Evolutionary conservation across 1,140 invertebrate species (phyloP).

Genomic region (Ceratosolen solmsi): DNA sequence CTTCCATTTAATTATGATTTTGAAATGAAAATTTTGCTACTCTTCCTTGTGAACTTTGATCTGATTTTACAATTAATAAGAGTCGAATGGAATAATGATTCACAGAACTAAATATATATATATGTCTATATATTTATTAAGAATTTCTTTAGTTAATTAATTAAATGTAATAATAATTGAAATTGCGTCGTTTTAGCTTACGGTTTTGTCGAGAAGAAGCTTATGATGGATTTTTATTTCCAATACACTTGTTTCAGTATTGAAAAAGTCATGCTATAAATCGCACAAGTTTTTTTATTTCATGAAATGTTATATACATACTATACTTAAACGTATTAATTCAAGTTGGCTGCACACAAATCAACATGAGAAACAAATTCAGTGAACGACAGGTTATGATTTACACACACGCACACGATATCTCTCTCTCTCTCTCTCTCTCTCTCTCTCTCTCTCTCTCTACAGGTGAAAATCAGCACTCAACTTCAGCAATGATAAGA

Average conservation of each 20-base stretch:
- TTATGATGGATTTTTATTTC: not conserved
- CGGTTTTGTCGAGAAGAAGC: not conserved
- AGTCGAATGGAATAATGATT: too few relatives aligned
- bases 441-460: not conserved
- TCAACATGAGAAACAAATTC: conserved; percentile 3
- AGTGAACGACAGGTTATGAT: conserved; percentile 1
- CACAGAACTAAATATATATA: not conserved
- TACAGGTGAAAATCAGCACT: not conserved
- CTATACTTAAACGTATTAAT: not conserved
- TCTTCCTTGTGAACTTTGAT: too few relatives aligned
- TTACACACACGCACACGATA: not conserved
- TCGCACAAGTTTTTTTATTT: not conserved
- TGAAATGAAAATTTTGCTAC: too few relatives aligned
- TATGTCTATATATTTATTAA: too few relatives aligned
- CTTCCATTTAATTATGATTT: too few relatives aligned
- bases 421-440: not conserved
- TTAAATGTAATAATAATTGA: too few relatives aligned
- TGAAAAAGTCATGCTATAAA: not conserved
- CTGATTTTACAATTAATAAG: too few relatives aligned
- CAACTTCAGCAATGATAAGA: not conserved
- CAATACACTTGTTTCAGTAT: not conserved
- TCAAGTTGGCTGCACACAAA: not conserved
- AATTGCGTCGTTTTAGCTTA: too few relatives aligned
- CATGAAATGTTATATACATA: not conserved
- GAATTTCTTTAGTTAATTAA: too few relatives aligned